Conservation (phyloP, 1,140 invertebrate species). For the Aphelinus atriplicis region DNA sequence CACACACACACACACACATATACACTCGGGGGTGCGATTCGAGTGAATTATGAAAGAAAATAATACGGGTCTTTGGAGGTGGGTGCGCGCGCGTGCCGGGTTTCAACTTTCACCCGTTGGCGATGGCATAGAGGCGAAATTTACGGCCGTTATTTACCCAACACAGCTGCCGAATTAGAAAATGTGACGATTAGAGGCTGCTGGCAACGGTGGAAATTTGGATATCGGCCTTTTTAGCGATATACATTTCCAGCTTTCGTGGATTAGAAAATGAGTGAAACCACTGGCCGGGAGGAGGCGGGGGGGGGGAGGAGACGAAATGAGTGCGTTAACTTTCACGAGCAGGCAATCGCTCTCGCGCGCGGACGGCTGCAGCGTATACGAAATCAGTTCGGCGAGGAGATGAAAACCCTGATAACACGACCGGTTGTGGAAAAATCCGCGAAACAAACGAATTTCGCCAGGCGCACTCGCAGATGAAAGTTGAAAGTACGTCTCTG, state of each 20-base stretch:
- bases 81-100: no score
- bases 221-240: conserved; percentile 23
- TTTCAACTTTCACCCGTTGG: conserved; percentile 19
- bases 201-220: conserved; percentile 14
- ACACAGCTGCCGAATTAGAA: neutral
- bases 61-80: no score
- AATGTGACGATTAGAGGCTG: conserved; percentile 5
- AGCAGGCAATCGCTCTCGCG: no score
- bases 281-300: neutral
- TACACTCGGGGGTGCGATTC: no score
- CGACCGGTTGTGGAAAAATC: neutral
- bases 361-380: no score
- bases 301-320: neutral
- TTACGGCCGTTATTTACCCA: no score
- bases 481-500: conserved; percentile 33
- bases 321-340: no score
- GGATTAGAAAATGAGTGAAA: conserved; percentile 38
- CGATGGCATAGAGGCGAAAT: no score
- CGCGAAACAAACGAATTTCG: conserved; percentile 7
- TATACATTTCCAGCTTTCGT: conserved; percentile 3
- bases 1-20: no score
- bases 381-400: neutral
- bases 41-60: no score
- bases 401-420: conserved; percentile 28
- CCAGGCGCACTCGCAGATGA: conserved; percentile 13